Evolutionary conservation across 2,888 invertebrate species (phyloP), one percentile per base, ranked within the genome.

Genomic region (Epistrophe grossulariae): DNA sequence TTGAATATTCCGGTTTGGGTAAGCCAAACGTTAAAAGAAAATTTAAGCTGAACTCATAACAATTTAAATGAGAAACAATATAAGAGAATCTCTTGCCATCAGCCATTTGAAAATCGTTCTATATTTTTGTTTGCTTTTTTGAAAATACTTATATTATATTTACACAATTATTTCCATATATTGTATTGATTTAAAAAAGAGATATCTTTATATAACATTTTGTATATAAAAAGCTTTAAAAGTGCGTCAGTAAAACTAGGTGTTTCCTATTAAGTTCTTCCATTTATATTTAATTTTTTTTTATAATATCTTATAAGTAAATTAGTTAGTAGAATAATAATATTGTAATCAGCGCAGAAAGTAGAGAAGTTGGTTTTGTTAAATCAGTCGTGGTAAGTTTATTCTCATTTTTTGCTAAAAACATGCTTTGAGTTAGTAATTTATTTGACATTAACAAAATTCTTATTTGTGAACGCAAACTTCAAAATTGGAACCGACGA

Each of bases 151-250:
- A 15, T 43, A 43, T 73, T 43, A 43, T 73, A 68, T 50, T 31
- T 76, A 8, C 24, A 45, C n/a, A 72, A 72, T 59, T 15, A 17
- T 71, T 64, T 72, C 31, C 19, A 9, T 43, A 35, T 31, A n/a
- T n/a, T n/a, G 19, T n/a, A 66, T 38, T 19, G 31, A 31, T 68
- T 68, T 77, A n/a, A 15, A 64, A 24, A 64, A 74, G 64, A 59
- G 57, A 64, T 74, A 40, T 70, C 70, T 40, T 52, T 40, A 76
- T 82, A 35, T 73, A 71, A 15, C 19, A 24, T 15, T 62, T 40
- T 83, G 87, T 87, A 87, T 79, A 87, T 87, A 87, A 60, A 66
- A 83, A 83, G 87, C 87, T 87, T 87, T 87, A 83, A 87, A 82
- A 85, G 77, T 85, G 87, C 83, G 87, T 87, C 87, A 87, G 87